phyloP scores from a whole-genome alignment of 64 coral and sea anemone genomes.

The Trachythela sp. region DNA sequence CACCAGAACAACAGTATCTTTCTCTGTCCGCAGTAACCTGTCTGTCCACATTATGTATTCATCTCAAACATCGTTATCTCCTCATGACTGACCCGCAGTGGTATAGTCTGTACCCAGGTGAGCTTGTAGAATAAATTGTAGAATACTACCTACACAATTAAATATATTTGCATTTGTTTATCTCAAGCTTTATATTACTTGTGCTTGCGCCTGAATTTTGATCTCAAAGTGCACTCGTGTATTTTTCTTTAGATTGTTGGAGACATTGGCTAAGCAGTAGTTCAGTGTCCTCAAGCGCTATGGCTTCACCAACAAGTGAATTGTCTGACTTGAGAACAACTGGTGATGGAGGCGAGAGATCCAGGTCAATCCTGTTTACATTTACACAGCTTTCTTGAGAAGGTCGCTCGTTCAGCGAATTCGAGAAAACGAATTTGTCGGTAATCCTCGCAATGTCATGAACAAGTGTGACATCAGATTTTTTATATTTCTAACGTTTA shows the following conservation, averaged over 20 bases:
- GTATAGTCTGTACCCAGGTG: neutral
- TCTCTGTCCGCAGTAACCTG: slow-evolving; percentile 54
- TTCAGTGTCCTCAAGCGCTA: neutral
- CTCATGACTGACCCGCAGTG: neutral
- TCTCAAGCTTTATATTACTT: too few species aligned
- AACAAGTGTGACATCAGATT: too few species aligned
- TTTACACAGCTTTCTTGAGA: too few species aligned
- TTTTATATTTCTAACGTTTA: neutral
- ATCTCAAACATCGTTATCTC: slow-evolving; percentile 49
- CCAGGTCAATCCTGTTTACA: neutral
- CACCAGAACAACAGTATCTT: slow-evolving; percentile 31
- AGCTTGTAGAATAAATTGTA: neutral
- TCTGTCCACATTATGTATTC: slow-evolving; percentile 57
- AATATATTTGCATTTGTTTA: too few species aligned
- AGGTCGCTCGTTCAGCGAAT: neutral
- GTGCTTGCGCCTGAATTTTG: neutral
- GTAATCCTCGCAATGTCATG: too few species aligned
- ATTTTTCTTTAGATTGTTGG: neutral
- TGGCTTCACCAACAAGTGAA: neutral
- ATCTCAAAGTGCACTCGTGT: neutral
- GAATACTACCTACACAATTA: too few species aligned
- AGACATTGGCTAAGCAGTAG: neutral
- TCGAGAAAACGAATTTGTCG: neutral
- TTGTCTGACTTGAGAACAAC: slow-evolving; percentile 14
- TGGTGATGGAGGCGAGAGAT: neutral